A percentile compares a stretch with the other conserved stretches of the same genome.
Conservation (phyloP, 2,888 invertebrate species). For the Ormyrus rosae region DNA sequence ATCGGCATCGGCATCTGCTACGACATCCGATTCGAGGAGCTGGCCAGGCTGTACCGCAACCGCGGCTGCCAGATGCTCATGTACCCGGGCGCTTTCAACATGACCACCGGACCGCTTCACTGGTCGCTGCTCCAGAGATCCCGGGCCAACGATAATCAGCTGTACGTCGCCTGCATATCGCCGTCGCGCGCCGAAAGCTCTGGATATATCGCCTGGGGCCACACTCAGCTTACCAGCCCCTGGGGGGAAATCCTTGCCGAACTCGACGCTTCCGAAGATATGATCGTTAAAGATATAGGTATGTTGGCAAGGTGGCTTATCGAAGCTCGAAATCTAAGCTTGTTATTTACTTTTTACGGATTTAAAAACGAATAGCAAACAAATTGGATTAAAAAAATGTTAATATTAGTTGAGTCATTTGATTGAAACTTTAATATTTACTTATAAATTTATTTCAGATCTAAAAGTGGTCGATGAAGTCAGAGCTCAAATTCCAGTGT, state of each 20-base stretch:
- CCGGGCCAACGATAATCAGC: slow-evolving; percentile 92
- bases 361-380: not conserved
- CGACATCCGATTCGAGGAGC: slow-evolving; percentile 93
- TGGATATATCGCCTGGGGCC: slow-evolving; percentile 92
- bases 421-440: slow-evolving; percentile 10
- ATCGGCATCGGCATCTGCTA: slow-evolving; percentile 97
- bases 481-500: slow-evolving; percentile 89
- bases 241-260: slow-evolving; percentile 86
- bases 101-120: slow-evolving; percentile 96
- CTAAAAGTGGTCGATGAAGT: slow-evolving; percentile 84
- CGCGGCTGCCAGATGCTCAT: slow-evolving; percentile 87
- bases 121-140: slow-evolving; percentile 91
- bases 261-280: slow-evolving; percentile 84
- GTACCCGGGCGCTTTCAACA: slow-evolving; percentile 97
- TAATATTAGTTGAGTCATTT: not conserved
- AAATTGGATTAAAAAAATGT: not conserved
- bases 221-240: slow-evolving; percentile 89
- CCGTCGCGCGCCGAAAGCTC: slow-evolving; percentile 86
- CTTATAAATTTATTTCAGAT: slow-evolving; percentile 79
- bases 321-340: too few species aligned
- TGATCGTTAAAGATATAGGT: slow-evolving; percentile 88
- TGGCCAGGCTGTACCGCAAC: slow-evolving; percentile 86
- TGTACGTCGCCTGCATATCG: slow-evolving; percentile 90
- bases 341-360: not conserved
- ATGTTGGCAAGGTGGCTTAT: slow-evolving; percentile 60